phyloP scores from a whole-genome alignment of 2,797 vertebrate genomes.

The Luscinia megarhynchos region DNA sequence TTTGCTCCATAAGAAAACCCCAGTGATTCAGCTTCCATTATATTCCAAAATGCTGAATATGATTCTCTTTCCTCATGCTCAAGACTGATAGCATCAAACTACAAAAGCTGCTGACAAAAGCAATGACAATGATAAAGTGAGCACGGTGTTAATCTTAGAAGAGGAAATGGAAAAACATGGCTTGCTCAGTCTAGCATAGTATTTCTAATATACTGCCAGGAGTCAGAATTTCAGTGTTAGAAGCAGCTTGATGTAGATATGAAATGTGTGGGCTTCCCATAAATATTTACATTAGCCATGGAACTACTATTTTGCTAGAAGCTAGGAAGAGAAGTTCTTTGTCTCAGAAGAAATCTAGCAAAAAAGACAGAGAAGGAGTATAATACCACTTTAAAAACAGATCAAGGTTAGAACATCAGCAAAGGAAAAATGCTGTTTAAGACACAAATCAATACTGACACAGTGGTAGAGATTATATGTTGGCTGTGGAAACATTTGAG shows the following conservation, averaged over 20 bases:
- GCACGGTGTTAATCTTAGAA: not conserved
- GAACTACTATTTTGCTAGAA: not conserved
- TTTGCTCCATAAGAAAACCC: not conserved
- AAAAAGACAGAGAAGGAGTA: not conserved
- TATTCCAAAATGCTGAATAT: not conserved
- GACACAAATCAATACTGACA: not conserved
- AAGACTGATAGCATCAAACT: conserved; percentile 18
- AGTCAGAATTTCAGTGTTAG: not conserved
- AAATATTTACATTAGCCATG: not conserved
- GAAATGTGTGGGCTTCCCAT: not conserved
- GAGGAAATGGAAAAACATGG: not conserved
- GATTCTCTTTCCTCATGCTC: not conserved
- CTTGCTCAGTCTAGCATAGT: not conserved
- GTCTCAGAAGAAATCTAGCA: not conserved
- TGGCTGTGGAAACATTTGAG: not conserved
- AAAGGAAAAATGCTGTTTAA: not conserved
- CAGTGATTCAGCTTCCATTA: not conserved
- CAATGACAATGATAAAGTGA: conserved; percentile 19
- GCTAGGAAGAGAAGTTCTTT: not conserved
- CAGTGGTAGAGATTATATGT: not conserved
- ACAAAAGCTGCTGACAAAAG: conserved; percentile 5
- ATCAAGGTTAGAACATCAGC: not conserved
- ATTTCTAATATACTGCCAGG: not conserved
- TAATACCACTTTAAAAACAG: not conserved
- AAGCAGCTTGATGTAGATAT: not conserved